Evolutionary conservation across 35 echinoderm and acorn worm species (phyloP), one percentile per base, ranked within the genome.

Genomic region (Nesometra sesokonis): DNA sequence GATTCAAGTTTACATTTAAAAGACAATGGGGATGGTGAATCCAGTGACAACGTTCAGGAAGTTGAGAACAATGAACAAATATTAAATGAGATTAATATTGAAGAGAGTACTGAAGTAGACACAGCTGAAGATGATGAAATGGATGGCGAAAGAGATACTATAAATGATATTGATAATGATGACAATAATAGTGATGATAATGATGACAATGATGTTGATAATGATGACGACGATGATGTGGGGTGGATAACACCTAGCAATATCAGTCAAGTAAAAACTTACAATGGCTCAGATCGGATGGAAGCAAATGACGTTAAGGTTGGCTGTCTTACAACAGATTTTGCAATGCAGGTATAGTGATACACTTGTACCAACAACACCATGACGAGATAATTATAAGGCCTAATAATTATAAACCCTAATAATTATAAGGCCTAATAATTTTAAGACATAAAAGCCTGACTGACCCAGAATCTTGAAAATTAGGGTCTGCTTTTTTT

Each of bases 171-270:
- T 34, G 9, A 77, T 30, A 57, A 80, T 17, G 83, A 86, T 81
- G 83, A 17, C 3, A 40, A 83, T 86, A 37, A 36, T 34, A 46
- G 5, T 17, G 67, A 78, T 33, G 85, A 78, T 7, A 84, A 89
- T 19, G 79, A 40, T 11, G 93, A 87, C 0, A 81, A 89, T 13
- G 82, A 37, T 11, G 86, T 85, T 3, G 89, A 87, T 0, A 84
- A 47, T 0, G 87, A 89, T 17, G 93, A 86, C 76, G 93, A 89
- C 80, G 86, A 92, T 40, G 86, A 88, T 11, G 88, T 80, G 13
- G 93, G 90, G 84, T 96, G 93, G 93, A 96, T 96, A 76, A 96
- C 93, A 35, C 93, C 93, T 79, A 46, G 89, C 34, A 96, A 96
- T 33, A 87, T 96, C 33, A 36, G 36, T 36, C 80, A 90, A 32